Evolutionary conservation across 2,113 vertebrate genomes (phyloP).

Genomic region (Tupaia chinensis): DNA sequence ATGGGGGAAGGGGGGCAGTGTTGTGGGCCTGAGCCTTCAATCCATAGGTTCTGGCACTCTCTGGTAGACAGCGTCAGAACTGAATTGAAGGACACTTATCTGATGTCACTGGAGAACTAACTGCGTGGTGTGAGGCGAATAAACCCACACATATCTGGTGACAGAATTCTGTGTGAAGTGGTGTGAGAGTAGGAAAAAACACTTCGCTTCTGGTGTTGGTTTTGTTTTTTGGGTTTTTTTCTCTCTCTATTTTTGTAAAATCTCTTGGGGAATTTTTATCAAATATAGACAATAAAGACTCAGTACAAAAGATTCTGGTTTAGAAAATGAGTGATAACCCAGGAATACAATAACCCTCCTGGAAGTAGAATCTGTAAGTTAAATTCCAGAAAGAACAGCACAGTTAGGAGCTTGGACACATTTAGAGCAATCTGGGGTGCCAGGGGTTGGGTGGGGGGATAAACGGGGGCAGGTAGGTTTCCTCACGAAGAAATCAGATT

Average conservation of each 20-base stretch:
- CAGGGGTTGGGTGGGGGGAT: no score
- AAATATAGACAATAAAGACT: not conserved
- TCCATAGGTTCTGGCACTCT: not conserved
- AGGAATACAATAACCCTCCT: constrained; percentile 33
- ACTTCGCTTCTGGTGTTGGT: not conserved
- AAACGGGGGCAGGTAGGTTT: not conserved
- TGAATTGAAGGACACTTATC: not conserved
- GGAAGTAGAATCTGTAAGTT: not conserved
- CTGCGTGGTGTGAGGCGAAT: not conserved
- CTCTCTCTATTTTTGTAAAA: not conserved
- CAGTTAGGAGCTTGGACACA: constrained; percentile 8
- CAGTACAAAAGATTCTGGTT: constrained; percentile 11
- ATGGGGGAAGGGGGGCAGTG: not conserved
- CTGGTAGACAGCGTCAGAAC: not conserved
- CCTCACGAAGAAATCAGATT: constrained; percentile 38
- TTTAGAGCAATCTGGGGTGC: not conserved
- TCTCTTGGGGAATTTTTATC: not conserved
- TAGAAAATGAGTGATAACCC: not conserved
- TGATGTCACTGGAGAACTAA: not conserved
- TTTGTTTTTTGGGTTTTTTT: not conserved
- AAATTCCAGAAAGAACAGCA: constrained; percentile 16
- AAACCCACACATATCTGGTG: not conserved
- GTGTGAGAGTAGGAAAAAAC: not conserved
- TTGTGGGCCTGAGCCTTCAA: not conserved
- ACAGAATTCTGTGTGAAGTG: not conserved